Base-by-base conservation (phyloP, 2,113 vertebrate species). In the Atlantisia rogersi region DNA sequence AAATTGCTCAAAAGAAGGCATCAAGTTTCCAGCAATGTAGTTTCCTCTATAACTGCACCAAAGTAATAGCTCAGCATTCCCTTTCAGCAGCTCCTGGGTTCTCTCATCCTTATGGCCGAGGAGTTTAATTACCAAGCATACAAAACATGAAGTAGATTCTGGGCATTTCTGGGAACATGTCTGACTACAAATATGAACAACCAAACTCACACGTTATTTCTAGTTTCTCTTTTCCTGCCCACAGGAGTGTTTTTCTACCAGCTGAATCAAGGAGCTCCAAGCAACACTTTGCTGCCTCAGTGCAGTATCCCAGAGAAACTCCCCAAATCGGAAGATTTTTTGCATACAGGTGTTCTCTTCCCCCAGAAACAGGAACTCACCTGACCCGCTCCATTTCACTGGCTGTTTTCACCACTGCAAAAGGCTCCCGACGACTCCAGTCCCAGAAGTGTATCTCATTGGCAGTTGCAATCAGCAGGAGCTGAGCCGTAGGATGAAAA, bases 391-490 rank as follows among this genome's bases (percentile, higher is more conserved):
- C 99, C 40, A 99, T 99, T 92, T 99, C 99, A 15, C 99, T 99
- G 63, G 98, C 99, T 0, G 99, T 99, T 97, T 99, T 99, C 87
- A 99, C 99, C 77, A 99, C 99, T 5, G 99, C 99, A 81, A 99
- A 99, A 15, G 99, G 99, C 64, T 99, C 99, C 6, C 99, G 98
- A 15, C 99, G 98, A 96, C 99, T 99, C 99, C 99, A 99, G 95
- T 99, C 99, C 99, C 99, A 99, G 96, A 99, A 99, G 88, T 99
- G 99, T 24, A 99, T 99, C 97, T 99, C 99, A 10, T 99, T 99
- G 97, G 99, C 99, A 86, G 99, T 99, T 91, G 99, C 99, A 59
- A 99, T 99, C 40, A 99, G 98, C n/a, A 99, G 97, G 20, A 99
- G 99, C 97, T 99, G 99, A 96, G 99, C 99, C 3, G 99, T 99